Conservation (phyloP, 2,888 invertebrate genomes). For the Brachyptera putata region DNA sequence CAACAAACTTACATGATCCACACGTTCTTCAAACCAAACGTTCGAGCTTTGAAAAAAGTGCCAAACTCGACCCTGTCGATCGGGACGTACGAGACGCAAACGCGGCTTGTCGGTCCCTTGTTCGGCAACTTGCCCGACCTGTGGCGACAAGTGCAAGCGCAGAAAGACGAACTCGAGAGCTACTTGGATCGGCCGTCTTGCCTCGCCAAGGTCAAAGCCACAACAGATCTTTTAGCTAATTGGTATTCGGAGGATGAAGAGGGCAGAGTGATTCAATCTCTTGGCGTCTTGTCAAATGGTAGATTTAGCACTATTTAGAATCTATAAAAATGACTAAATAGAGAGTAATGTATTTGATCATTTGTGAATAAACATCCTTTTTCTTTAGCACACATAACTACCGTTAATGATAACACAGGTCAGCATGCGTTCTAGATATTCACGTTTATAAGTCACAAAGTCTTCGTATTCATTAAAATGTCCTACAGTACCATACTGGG, state of each 20-base stretch:
- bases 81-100: slow-evolving; percentile 50
- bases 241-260: slow-evolving; percentile 49
- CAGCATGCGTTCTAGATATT: too few species aligned
- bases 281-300: slow-evolving; percentile 56
- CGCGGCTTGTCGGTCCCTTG: slow-evolving; percentile 50
- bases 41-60: slow-evolving; percentile 48
- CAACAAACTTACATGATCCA: slow-evolving; percentile 52
- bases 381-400: background rate
- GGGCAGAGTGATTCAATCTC: slow-evolving; percentile 41
- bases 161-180: background rate
- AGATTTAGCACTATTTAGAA: slow-evolving; percentile 30
- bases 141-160: background rate
- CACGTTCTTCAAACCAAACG: slow-evolving; percentile 50
- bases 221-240: slow-evolving; percentile 48
- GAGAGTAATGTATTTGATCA: background rate
- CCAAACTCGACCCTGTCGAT: slow-evolving; percentile 50
- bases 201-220: slow-evolving; percentile 44
- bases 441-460: too few species aligned
- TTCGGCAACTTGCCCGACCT: slow-evolving; percentile 20
- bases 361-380: background rate
- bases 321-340: background rate
- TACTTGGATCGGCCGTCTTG: slow-evolving; percentile 38
- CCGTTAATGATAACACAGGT: background rate
- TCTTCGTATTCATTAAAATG: too few species aligned
- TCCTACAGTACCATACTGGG: too few species aligned